These are phyloP conservation scores for Lucilia sericata DNA, from an alignment of 1,140 invertebrate genomes.

Conservation along the genomic window DNA sequence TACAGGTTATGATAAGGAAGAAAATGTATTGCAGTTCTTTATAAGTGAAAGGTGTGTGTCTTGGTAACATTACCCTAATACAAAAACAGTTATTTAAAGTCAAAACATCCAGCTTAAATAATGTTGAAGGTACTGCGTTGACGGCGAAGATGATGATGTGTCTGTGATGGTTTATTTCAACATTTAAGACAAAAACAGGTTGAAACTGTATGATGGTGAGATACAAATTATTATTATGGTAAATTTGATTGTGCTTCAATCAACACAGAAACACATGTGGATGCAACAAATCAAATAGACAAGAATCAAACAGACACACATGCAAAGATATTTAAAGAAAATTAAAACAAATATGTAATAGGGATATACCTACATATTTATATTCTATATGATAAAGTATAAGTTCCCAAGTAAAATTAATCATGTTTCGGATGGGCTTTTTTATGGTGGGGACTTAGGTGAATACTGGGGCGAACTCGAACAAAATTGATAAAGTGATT, in stretches of 20 bases:
- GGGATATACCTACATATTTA: too few species aligned
- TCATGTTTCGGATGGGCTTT: too few species aligned
- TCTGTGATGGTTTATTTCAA: neutral
- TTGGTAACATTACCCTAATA: neutral
- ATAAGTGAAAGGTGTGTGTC: too few species aligned
- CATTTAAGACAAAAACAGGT: neutral
- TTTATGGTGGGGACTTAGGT: too few species aligned
- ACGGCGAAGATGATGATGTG: neutral
- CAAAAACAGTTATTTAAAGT: neutral
- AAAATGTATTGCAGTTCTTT: too few species aligned
- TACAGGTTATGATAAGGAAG: too few species aligned
- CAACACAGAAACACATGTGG: constrained; percentile 14
- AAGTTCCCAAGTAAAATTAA: too few species aligned
- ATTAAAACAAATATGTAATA: too few species aligned
- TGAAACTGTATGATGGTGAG: neutral
- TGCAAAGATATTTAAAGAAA: neutral
- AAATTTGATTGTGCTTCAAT: constrained; percentile 19
- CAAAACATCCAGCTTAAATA: neutral
- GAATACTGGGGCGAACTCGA: too few species aligned
- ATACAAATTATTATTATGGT: constrained; percentile 18
- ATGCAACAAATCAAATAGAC: neutral
- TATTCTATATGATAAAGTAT: too few species aligned
- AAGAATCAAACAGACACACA: neutral
- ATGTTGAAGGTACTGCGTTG: neutral
- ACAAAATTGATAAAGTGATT: too few species aligned